Base-by-base conservation (phyloP, 2,113 vertebrate genomes). In the Eublepharis macularius region DNA sequence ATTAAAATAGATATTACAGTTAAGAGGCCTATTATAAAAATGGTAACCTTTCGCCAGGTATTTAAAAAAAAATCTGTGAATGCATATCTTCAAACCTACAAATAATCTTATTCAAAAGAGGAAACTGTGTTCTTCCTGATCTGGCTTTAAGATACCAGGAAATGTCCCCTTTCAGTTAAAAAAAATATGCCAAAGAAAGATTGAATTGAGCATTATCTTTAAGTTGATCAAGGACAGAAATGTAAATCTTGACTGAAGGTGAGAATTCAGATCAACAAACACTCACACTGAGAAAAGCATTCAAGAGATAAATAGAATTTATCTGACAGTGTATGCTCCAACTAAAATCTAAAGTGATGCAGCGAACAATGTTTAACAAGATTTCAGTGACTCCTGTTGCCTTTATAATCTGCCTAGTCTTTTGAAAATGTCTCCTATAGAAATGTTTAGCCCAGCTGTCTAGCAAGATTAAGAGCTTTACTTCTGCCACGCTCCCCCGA, bases 241-340 rank as follows among this genome's bases (percentile, higher is more conserved):
- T 94, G 92, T 92, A 94, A 94, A 93, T 94, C 94, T 94, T 92
- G 86, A 73, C 82, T 76, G 88, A 94, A 92, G 82, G 89, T 94
- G 91, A 92, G 93, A 94, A 92, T 93, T 94, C 92, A 91, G 92
- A 92, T 88, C 94, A 94, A 91, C 89, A 94, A 92, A 90, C 85
- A 79, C 84, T 93, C 86, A 86, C 36, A 4, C 87, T 69, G 84
- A 94, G 86, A 94, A 94, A 93, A 87, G 81, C 89, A 87, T 91
- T 91, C 88, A 90, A 83, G 91, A 94, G 94, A 95, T 95, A 94
- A 94, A 93, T 92, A 79, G 92, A 94, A 94, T 94, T 94, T 95
- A 94, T 94, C 94, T 95, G 92, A 92, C 94, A 94, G 85, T 87
- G 85, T 86, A 92, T 90, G 87, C 92, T 95, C 90, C 91, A 94